Evolutionary conservation across 2,888 invertebrate genomes (phyloP), one percentile per base, ranked within the genome.

Genomic region (Baronia brevicornis): DNA sequence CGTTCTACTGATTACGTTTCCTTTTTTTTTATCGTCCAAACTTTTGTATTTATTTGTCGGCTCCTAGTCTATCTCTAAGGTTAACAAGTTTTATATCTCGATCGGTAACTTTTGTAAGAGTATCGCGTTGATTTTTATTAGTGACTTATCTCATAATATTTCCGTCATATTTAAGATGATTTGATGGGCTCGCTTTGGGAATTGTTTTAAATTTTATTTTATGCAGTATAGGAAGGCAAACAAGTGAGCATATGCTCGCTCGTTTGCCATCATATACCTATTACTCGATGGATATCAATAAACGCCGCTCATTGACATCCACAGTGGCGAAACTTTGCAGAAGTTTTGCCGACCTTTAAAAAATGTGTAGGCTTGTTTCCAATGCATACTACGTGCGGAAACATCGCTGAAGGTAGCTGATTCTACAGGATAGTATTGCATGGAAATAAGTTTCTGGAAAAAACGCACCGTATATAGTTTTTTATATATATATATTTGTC

Each of bases 1-100:
- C 39, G 12, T 21, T 19, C 27, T 30, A 30, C 36, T 20, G 36
- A 35, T 22, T 33, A 37, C 36, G 27, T 40, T 43, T 36, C 29
- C 27, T 41, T 43, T 41, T 36, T 35, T 31, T 29, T 10, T 33
- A 36, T 29, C 25, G 13, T 35, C 21, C 34, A 30, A 29, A 9
- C 30, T 45, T 42, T 42, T 41, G 34, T 28, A 38, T 37, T 33
- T 34, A 34, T 36, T 44, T 39, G 38, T 31, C 36, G 31, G 31
- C 31, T 12, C 18, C 10, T n/a, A 23, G 27, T 33, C 31, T 43
- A 48, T 49, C 44, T 8, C 29, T 48, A 42, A 44, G 47, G 35
- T 36, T 41, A 39, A 38, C 38, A 33, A 23, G 33, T 34, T 19
- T 25, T 7, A 21, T 18, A 27, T 31, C 17, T 23, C 13, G 22